A percentile compares a stretch with the other conserved stretches of the same genome.
phyloP scores from a whole-genome alignment of 2,797 vertebrate species.

The Poecilia gillii region DNA sequence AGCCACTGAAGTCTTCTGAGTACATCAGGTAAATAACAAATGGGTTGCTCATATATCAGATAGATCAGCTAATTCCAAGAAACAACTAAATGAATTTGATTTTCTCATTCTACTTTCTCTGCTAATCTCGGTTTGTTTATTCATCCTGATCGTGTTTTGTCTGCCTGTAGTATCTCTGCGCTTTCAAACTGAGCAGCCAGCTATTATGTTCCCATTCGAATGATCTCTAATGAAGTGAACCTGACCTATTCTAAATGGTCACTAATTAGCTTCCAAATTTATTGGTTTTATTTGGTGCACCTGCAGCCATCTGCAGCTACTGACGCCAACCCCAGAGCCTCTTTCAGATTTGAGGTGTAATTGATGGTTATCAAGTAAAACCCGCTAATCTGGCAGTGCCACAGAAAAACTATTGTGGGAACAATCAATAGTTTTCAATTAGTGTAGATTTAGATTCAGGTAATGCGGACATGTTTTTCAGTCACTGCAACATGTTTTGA shows the following conservation, averaged over 20 bases:
- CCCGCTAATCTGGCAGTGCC: conserved; percentile 34
- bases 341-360: conserved; percentile 18
- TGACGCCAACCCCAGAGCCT: conserved; percentile 17
- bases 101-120: conserved; percentile 24
- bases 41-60: neutral
- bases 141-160: conserved; percentile 10
- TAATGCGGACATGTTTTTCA: neutral
- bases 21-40: conserved; percentile 8
- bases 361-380: conserved; percentile 32
- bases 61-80: conserved; percentile 17
- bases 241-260: conserved; percentile 27
- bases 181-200: conserved; percentile 27
- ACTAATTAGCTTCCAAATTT: conserved; percentile 51
- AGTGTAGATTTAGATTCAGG: neutral
- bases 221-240: conserved; percentile 36
- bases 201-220: conserved; percentile 3
- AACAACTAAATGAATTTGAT: neutral
- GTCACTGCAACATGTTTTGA: neutral
- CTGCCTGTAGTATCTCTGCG: conserved; percentile 13
- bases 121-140: conserved; percentile 26
- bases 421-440: conserved; percentile 15
- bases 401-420: conserved; percentile 23
- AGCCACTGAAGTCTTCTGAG: conserved; percentile 1
- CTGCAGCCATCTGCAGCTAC: conserved; percentile 34
- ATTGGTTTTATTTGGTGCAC: conserved; percentile 56